Conservation (phyloP, 2,888 invertebrate species). For the Drosophila imparisetae region DNA sequence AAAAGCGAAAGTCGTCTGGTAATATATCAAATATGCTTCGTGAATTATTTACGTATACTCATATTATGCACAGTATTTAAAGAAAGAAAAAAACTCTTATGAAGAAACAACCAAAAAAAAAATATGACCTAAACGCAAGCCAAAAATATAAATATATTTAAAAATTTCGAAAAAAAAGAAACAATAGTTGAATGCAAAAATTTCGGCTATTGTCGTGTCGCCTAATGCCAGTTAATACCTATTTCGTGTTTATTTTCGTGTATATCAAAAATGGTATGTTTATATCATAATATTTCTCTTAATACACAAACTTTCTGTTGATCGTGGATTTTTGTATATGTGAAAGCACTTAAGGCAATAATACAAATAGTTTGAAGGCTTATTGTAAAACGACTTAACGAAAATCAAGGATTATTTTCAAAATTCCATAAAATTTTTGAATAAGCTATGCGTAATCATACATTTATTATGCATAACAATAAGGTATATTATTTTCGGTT, state of each 20-base stretch:
- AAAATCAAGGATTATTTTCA: neutral
- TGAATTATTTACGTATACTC: conserved; percentile 54
- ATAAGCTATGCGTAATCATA: neutral
- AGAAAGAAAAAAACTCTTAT: neutral
- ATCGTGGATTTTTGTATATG: neutral
- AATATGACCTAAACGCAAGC: neutral
- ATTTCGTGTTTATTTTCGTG: neutral
- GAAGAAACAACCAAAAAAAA: conserved; percentile 9
- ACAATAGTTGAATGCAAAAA: conserved; percentile 28
- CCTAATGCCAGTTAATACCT: conserved; percentile 13
- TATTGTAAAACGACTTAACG: neutral
- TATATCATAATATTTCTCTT: neutral
- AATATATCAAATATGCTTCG: conserved; percentile 63
- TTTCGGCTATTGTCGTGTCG: conserved; percentile 3
- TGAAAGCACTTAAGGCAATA: neutral
- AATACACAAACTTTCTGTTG: neutral
- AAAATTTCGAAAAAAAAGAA: conserved; percentile 10
- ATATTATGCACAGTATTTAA: conserved; percentile 40
- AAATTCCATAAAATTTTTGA: neutral
- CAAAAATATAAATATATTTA: conserved; percentile 15
- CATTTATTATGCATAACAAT: neutral
- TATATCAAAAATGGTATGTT: neutral
- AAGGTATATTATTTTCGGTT: neutral
- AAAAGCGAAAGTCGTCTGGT: conserved; percentile 69
- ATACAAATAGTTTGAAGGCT: neutral